A percentile compares a stretch with the other conserved stretches of the same genome.
phyloP scores from a whole-genome alignment of 1,140 invertebrate genomes.

The Euborellia annulipes region DNA sequence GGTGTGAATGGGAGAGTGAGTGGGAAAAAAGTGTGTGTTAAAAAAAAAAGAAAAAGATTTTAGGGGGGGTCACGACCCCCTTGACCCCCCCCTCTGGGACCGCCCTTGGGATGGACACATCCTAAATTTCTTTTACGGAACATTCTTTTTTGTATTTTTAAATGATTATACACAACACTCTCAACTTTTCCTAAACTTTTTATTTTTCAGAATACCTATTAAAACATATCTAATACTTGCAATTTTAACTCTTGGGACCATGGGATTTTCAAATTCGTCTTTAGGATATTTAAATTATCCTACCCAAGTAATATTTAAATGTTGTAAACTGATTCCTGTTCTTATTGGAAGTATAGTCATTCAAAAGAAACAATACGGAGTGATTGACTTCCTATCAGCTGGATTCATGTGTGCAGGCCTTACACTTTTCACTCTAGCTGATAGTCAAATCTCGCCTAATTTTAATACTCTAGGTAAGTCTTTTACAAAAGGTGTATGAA shows the following conservation, averaged over 20 bases:
- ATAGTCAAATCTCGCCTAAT: constrained; percentile 74
- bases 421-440: constrained; percentile 82
- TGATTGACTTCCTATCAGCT: constrained; percentile 71
- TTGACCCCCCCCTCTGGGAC: no score
- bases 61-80: no score
- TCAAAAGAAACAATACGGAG: constrained; percentile 72
- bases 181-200: constrained; percentile 5
- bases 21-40: no score
- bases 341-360: constrained; percentile 83
- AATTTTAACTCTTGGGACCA: constrained; percentile 78
- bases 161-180: not conserved
- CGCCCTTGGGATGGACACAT: no score
- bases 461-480: constrained; percentile 65
- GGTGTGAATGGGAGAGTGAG: no score
- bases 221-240: constrained; percentile 66
- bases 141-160: not conserved
- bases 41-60: no score
- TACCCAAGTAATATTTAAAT: constrained; percentile 85
- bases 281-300: constrained; percentile 94
- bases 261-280: constrained; percentile 90
- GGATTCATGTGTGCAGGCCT: constrained; percentile 79
- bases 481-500: no score
- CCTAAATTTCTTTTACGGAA: no score
- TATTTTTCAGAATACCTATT: constrained; percentile 61
- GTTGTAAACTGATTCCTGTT: constrained; percentile 92